Base-by-base conservation (phyloP, 2,888 invertebrate species). In the Xanthorhoe spadicearia region DNA sequence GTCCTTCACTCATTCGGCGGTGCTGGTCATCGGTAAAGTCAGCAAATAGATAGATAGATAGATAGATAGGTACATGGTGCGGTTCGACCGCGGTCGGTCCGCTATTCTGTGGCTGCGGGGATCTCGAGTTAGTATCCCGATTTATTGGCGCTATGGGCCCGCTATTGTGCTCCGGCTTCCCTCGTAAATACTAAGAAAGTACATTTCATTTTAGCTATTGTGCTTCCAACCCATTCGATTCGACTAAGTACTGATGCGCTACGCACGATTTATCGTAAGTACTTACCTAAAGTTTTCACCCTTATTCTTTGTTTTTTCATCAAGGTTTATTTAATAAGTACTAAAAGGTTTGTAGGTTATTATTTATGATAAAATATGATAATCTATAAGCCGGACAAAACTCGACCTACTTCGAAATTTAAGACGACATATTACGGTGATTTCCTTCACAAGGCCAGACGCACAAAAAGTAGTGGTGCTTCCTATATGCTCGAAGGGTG, bases 391-490 rank as follows among this genome's bases (percentile, higher is more conserved):
- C 38, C 13, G 38, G 4, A 43, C 13, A 43, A 38, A 38, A 8
- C 13, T 10, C 3, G 2, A 43, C 38, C 32, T 32, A 32, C 5
- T 5, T 43, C 38, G 38, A 43, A 57, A 28, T 60, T 23, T 46
- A 19, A 17, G 13, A 46, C 28, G 32, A 48, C 15, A 32, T 53
- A 49, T 61, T n/a, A 49, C 32, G 18, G 48, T 15, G 48, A 48
- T 48, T 17, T 17, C 17, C 48, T 48, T 17, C 5, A 38, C 50
- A 15, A 38, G 61, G 50, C 10, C 49, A 35, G 35, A 23, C 38
- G 19, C 49, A 15, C 23, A 55, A 49, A 38, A 55, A 61, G 55
- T 38, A 55, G 55, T 2, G 19, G 9, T 50, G 55, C 15, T 23
- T 48, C 38, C 49, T 8, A 50, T 55, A 18, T 35, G 38, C 19